Conservation (phyloP, 2,797 vertebrate species). For the Rhinoraja longicauda region DNA sequence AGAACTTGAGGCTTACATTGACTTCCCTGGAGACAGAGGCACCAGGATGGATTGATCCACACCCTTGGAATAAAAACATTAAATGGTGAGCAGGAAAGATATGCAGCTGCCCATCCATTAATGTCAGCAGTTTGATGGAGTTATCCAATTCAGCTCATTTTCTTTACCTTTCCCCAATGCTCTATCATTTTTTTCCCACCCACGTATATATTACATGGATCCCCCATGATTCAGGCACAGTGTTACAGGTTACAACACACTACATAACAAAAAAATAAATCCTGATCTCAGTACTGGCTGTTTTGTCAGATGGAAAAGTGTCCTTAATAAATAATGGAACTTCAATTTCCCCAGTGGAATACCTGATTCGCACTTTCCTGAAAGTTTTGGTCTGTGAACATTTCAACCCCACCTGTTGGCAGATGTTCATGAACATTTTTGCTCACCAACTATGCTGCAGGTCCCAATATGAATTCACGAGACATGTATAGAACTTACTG, state of each 20-base stretch:
- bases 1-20: too few species aligned
- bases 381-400: neutral
- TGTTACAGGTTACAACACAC: neutral
- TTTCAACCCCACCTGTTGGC: neutral
- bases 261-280: neutral
- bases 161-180: neutral
- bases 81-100: neutral
- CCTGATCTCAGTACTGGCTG: neutral
- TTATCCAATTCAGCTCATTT: neutral
- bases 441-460: constrained; percentile 13
- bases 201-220: neutral
- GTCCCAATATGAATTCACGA: neutral
- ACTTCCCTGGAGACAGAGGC: too few species aligned
- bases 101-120: neutral
- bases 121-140: neutral
- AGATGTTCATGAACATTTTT: neutral
- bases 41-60: too few species aligned
- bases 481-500: neutral
- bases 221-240: neutral
- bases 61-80: neutral
- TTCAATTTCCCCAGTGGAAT: neutral
- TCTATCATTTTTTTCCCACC: neutral
- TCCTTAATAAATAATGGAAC: neutral
- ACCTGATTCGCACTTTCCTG: neutral
- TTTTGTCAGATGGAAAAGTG: neutral